phyloP scores from a whole-genome alignment of 2,113 vertebrate genomes.

The Benitochromis conjunctus region DNA sequence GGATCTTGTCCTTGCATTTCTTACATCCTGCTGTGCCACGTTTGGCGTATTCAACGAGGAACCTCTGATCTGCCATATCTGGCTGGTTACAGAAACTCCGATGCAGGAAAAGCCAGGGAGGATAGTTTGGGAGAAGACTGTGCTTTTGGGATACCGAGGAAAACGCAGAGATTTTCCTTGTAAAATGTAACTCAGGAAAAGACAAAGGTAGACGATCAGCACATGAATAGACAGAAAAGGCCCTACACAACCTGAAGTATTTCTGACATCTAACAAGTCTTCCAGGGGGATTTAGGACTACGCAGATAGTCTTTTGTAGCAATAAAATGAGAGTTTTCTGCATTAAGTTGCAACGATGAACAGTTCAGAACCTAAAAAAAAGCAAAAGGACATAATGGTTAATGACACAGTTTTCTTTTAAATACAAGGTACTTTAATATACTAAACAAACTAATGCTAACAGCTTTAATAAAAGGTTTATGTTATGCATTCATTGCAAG shows the following conservation, averaged over 20 bases:
- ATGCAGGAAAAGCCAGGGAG: not conserved
- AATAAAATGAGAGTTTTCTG: not conserved
- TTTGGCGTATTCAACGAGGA: constrained; percentile 94
- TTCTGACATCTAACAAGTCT: not conserved
- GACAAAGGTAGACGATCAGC: not conserved
- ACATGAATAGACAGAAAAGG: not conserved
- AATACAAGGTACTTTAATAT: not conserved
- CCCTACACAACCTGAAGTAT: not conserved
- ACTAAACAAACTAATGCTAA: not conserved
- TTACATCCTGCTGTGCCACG: constrained; percentile 94
- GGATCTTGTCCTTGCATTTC: constrained; percentile 97
- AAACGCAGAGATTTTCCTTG: not conserved
- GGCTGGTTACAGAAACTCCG: constrained; percentile 19
- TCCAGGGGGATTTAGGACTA: not conserved
- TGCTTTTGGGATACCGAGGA: not conserved
- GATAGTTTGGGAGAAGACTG: not conserved
- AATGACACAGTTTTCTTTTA: not conserved
- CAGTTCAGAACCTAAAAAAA: not conserved
- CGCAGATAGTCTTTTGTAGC: constrained; percentile 17
- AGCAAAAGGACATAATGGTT: not conserved
- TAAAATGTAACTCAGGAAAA: not conserved
- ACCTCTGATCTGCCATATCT: constrained; percentile 90
- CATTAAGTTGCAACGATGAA: constrained; percentile 52
- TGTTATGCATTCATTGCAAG: not conserved
- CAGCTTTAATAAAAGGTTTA: not conserved